Evolutionary conservation across 2,888 invertebrate species (phyloP).

Genomic region (Ennomos quercinarius): DNA sequence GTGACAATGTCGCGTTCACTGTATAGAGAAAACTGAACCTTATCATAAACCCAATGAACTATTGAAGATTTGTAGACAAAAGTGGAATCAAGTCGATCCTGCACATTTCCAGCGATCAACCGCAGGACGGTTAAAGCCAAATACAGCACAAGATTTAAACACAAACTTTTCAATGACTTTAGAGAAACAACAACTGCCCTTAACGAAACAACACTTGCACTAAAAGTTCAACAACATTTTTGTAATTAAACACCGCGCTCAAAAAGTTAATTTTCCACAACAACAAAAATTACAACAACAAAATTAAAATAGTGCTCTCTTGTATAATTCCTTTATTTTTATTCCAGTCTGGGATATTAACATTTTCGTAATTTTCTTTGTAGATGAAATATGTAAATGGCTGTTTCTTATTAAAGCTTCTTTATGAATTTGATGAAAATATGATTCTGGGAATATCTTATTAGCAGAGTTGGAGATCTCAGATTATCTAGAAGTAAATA

Average conservation of each 20-base stretch:
- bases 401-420: slow-evolving; percentile 25
- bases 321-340: slow-evolving; percentile 14
- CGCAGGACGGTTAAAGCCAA: no score
- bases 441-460: not conserved
- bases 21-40: no score
- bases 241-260: slow-evolving; percentile 23
- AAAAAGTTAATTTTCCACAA: slow-evolving; percentile 22
- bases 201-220: slow-evolving; percentile 24
- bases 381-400: slow-evolving; percentile 30
- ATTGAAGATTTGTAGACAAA: no score
- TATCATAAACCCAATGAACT: no score
- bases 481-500: no score
- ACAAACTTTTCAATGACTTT: no score
- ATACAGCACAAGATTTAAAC: no score
- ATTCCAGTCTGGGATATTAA: slow-evolving; percentile 16
- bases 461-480: no score
- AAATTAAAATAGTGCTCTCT: slow-evolving; percentile 14
- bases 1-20: no score
- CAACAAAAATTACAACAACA: not conserved
- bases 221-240: slow-evolving; percentile 25
- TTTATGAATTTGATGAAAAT: slow-evolving; percentile 6
- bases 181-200: no score
- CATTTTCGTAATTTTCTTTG: slow-evolving; percentile 29
- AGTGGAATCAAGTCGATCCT: no score
- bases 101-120: no score